These are phyloP conservation scores for Psilanteris sp. DNA, from an alignment of 1,140 invertebrate species.

Conservation along the genomic window DNA sequence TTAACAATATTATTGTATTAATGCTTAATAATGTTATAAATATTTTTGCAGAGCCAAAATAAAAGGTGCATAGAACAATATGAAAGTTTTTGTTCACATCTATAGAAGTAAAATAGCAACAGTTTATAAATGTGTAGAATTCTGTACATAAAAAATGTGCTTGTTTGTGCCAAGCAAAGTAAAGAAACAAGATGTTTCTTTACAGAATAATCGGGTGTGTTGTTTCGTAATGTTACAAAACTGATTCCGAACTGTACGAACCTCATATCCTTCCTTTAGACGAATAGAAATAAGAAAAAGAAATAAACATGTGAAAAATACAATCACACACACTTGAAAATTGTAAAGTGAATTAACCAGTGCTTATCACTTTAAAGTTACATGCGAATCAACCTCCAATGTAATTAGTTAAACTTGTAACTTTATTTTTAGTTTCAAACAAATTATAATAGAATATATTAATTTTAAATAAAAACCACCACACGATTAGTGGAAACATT, in stretches of 20 bases:
- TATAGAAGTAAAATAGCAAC: constrained; percentile 2
- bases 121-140: not conserved
- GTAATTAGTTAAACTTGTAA: constrained; percentile 44
- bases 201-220: constrained; percentile 11
- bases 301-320: constrained; percentile 61
- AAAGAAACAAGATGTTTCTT: constrained; percentile 16
- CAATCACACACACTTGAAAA: constrained; percentile 63
- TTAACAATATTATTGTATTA: no score
- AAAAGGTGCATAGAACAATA: constrained; percentile 4
- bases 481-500: constrained; percentile 65
- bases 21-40: no score
- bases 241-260: constrained; percentile 75
- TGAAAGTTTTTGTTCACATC: not conserved
- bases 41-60: no score
- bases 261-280: constrained; percentile 86
- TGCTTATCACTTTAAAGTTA: constrained; percentile 13
- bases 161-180: constrained; percentile 42
- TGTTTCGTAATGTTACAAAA: constrained; percentile 58
- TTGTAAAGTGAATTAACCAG: constrained; percentile 40
- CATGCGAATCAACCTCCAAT: constrained; percentile 38
- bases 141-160: constrained; percentile 25
- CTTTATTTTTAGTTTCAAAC: no score
- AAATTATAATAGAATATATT: no score
- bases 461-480: constrained; percentile 64
- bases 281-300: constrained; percentile 71